These are phyloP conservation scores for Dicyrtomina minuta DNA, from an alignment of 2,888 invertebrate genomes.

Conservation along the genomic window DNA sequence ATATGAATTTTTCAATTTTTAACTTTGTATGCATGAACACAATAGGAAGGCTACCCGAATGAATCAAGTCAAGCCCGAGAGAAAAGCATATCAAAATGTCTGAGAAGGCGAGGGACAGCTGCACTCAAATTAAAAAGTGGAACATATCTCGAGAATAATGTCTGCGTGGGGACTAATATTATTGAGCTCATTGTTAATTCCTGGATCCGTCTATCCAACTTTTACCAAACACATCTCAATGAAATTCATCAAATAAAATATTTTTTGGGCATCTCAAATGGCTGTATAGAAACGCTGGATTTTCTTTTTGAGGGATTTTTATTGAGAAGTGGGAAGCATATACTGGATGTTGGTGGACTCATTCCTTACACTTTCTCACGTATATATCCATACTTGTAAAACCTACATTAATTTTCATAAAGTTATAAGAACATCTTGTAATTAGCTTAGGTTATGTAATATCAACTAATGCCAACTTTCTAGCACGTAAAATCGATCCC, in stretches of 20 bases:
- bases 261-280: slow-evolving; percentile 34
- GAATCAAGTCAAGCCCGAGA: neutral
- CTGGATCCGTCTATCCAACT: slow-evolving; percentile 47
- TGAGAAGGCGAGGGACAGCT: neutral
- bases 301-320: slow-evolving; percentile 44
- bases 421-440: no score
- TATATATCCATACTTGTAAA: slow-evolving; percentile 19
- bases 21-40: no score
- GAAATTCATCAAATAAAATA: slow-evolving; percentile 39
- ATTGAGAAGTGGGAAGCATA: slow-evolving; percentile 31
- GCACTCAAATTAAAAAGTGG: no score
- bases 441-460: no score
- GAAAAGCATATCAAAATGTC: neutral
- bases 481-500: slow-evolving; percentile 36
- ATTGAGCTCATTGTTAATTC: slow-evolving; percentile 38
- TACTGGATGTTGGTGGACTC: slow-evolving; percentile 36
- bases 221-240: slow-evolving; percentile 39
- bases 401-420: neutral
- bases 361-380: slow-evolving; percentile 38
- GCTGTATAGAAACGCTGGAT: slow-evolving; percentile 39
- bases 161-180: no score
- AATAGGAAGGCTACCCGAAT: slow-evolving; percentile 1
- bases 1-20: no score
- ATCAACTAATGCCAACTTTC: no score
- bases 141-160: no score